These are phyloP conservation scores for Dasyornis broadbenti DNA, from an alignment of 2,113 vertebrate genomes.

Conservation along the genomic window DNA sequence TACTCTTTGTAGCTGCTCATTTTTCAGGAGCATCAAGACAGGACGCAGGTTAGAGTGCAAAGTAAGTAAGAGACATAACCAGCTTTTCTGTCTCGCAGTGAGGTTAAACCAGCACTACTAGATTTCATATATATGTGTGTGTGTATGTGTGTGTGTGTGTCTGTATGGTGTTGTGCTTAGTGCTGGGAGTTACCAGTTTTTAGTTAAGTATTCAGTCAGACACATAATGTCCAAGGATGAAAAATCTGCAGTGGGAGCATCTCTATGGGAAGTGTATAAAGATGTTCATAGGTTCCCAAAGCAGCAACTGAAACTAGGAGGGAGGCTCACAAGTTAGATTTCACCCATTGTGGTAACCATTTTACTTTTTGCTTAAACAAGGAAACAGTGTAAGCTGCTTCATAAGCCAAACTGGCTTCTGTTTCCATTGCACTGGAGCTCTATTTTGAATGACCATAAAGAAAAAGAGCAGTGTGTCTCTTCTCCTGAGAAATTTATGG, in stretches of 20 bases:
- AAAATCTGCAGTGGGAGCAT: neutral
- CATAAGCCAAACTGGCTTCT: neutral
- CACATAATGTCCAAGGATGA: neutral
- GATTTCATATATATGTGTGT: neutral
- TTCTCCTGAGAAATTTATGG: neutral
- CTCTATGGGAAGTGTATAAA: neutral
- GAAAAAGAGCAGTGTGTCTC: neutral
- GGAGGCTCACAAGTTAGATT: fast-evolving
- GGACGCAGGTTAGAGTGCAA: neutral
- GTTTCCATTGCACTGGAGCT: neutral
- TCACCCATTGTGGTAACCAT: neutral
- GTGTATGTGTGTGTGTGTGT: neutral
- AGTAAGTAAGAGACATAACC: neutral
- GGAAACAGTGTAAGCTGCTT: neutral
- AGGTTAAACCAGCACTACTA: neutral
- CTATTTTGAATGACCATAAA: neutral
- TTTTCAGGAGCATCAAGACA: neutral
- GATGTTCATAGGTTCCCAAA: neutral
- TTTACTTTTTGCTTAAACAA: neutral
- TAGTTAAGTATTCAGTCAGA: neutral
- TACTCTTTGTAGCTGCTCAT: neutral
- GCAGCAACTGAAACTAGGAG: neutral
- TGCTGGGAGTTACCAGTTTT: neutral
- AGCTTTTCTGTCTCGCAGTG: neutral
- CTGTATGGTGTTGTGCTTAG: neutral